Conservation (phyloP, 2,888 invertebrate genomes). For the Trachelus troglodyta region DNA sequence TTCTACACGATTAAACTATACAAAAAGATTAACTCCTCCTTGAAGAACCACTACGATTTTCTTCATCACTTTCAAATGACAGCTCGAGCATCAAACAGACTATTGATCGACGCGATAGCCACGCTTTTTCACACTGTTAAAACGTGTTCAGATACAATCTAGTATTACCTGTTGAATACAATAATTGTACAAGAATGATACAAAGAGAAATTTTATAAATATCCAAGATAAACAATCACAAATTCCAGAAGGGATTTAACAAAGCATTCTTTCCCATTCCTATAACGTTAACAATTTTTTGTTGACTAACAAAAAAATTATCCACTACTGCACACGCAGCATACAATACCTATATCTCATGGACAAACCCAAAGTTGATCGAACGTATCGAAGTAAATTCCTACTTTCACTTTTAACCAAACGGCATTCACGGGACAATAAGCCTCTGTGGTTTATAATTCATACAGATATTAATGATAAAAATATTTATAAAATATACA, state of each 20-base stretch:
- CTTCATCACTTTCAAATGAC: background rate
- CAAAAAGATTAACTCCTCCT: background rate
- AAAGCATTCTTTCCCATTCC: background rate
- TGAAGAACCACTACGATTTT: background rate
- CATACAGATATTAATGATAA: background rate
- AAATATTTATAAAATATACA: background rate
- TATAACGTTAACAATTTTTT: slow-evolving; percentile 3
- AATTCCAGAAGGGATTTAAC: background rate
- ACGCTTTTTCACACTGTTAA: background rate
- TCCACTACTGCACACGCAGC: no score
- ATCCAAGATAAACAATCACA: background rate
- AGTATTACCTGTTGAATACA: background rate
- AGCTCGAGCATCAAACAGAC: background rate
- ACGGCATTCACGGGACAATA: slow-evolving; percentile 10
- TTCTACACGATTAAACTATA: background rate
- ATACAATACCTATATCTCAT: background rate
- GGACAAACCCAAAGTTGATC: slow-evolving; percentile 1
- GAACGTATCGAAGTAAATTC: slow-evolving; percentile 16
- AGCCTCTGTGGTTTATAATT: background rate
- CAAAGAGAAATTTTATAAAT: no score
- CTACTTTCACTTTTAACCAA: slow-evolving; percentile 25
- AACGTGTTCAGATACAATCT: background rate
- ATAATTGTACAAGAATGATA: background rate
- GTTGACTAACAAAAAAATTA: no score
- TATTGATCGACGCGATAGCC: background rate